Base-by-base conservation (phyloP, 2,888 invertebrate species). In the Leptopilina syphax region DNA sequence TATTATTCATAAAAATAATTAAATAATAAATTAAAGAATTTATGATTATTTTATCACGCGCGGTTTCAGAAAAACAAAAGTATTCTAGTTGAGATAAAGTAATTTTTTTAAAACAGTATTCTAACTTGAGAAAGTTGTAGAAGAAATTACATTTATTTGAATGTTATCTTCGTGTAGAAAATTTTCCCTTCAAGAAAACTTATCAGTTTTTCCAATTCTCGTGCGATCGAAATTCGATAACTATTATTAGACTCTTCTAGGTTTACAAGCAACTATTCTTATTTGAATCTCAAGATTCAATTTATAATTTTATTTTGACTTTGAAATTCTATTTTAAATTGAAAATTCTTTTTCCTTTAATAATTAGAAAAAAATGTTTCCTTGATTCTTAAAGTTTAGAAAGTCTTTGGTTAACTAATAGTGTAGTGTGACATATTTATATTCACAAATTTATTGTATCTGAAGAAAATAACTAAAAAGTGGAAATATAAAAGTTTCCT, bases 61-160 rank as follows among this genome's bases (percentile, higher is more conserved):
- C 41, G 41, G 8, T 44, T 34, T 4, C 1, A 8, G 44, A 44
- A 44, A 44, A 44, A 10, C 12, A 50, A 50, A 50, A 12, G 50
- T 10, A 50, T 50, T 50, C 9, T 10, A 50, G 10, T 50, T 9
- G 50, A 50, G 50, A 50, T 50, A 12, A 12, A 50, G 9, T 10
- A 12, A 50, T 50, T 10, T 50, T 50, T 50, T 50, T 50, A 3
- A 50, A 24, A 63, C 24, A 63, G 24, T 18, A 63, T 63, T 63
- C 24, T 8, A 0, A 63, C 6, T 63, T 63, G 5, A 2, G 24
- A 63, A 63, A 63, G 63, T 63, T 24, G 24, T 63, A 18, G 7
- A 63, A 63, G 63, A 63, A 63, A 63, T 63, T 63, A 63, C 63
- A 9, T 63, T 63, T 24, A 63, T 63, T 63, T 63, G 63, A 63